A percentile compares a stretch with the other conserved stretches of the same genome.
Evolutionary conservation across 2,113 vertebrate species (phyloP).

Genomic region (Anguilla japonica): DNA sequence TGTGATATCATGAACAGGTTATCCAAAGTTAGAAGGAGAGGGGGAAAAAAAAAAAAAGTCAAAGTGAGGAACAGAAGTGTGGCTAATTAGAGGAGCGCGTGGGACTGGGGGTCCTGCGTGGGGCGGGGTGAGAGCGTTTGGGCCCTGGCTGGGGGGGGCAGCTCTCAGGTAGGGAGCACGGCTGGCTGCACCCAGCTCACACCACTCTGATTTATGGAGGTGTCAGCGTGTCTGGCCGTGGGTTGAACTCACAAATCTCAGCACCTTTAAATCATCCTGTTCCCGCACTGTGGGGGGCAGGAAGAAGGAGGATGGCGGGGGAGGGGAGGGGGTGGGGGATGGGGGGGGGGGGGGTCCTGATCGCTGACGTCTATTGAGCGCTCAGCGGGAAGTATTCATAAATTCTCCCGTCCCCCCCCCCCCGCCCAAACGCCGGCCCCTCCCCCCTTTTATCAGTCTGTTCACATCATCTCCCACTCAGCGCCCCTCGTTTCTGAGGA

Average conservation of each 20-base stretch:
- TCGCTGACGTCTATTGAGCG: constrained; percentile 48
- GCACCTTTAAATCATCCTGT: constrained; percentile 64
- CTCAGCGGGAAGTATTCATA: constrained; percentile 46
- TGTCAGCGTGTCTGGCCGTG: constrained; percentile 58
- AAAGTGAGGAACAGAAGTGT: constrained; percentile 4
- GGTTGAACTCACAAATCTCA: constrained; percentile 65
- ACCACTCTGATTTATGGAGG: constrained; percentile 59
- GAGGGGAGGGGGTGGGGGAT: constrained; percentile 7
- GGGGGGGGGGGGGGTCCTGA: constrained; percentile 26
- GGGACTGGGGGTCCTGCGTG: constrained; percentile 41
- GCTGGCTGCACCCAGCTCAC: constrained; percentile 29
- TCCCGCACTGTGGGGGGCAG: constrained; percentile 20
- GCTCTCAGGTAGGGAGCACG: constrained; percentile 48
- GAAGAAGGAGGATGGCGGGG: not conserved
- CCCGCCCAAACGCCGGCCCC: constrained; percentile 5
- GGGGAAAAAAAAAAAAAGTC: constrained; percentile 4
- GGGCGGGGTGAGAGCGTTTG: constrained; percentile 48
- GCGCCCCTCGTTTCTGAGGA: constrained; percentile 40
- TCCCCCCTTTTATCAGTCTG: constrained; percentile 60
- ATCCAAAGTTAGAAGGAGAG: not conserved
- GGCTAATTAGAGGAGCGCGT: constrained; percentile 46
- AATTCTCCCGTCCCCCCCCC: constrained; percentile 36
- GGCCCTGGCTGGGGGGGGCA: constrained; percentile 39
- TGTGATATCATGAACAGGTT: constrained; percentile 6
- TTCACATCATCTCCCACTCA: constrained; percentile 47